Evolutionary conservation across 92 coral and sea anemone species (phyloP), one percentile per base, ranked within the genome.

Genomic region (Blastomussa wellsi): DNA sequence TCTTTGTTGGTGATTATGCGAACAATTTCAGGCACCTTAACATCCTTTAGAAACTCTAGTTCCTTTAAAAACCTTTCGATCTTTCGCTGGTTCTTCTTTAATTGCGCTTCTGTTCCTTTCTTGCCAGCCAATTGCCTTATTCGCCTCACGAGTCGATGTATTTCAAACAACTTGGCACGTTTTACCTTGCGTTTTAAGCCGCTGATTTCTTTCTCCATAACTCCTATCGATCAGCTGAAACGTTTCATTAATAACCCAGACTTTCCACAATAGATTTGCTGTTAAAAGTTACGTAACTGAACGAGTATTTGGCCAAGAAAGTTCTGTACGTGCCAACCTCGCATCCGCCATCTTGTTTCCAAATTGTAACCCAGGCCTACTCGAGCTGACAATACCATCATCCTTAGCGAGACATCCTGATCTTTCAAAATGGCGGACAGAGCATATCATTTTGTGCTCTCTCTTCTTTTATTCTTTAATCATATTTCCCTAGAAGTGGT

Each of bases 41-140:
- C 75, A 72, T 92, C 96, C 71, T 97, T 94, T 22, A 94, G 72
- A 55, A 85, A 74, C 67, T 93, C 97, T 33, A 94, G 71, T 78
- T 97, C 95, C 71, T 90, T 77, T 53, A 84, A 85, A 33, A 94
- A 64, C 78, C 97, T 86, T 36, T 74, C 82, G 13, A 88, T 84
- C 67, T 91, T 97, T 47, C 97, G 84, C 57, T 81, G 73, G 92
- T 97, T 97, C 88, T 94, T 94, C 49, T 90, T 76, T 15, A 95
- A 47, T 57, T 97, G 97, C 39, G 85, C 82, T 3, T 81, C 89
- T 8, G 95, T 87, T 3, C 97, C 98, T 74, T 93, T 93, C 89
- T 91, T 97, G 66, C 85, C 90, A 17, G 80, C 81, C 31, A 94
- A 81, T 82, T 91, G 92, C 36, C 87, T 89, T 36, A 97, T 84